phyloP scores from a whole-genome alignment of 2,113 vertebrate species.

The Ariopsis seemanni region DNA sequence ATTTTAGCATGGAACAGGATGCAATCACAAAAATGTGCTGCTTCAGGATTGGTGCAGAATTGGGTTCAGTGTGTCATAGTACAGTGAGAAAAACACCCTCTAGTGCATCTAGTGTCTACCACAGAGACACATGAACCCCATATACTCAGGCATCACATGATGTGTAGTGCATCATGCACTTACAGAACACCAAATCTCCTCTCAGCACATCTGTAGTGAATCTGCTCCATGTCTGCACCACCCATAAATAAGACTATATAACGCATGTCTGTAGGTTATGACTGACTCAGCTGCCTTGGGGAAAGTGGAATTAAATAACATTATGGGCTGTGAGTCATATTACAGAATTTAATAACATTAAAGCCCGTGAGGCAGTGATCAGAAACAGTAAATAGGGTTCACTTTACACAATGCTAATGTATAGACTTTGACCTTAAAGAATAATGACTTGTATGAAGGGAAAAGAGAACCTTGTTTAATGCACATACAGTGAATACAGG shows the following conservation, averaged over 20 bases:
- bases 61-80: not conserved
- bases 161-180: not conserved
- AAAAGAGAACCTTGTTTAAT: not conserved
- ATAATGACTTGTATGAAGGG: not conserved
- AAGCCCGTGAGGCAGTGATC: slow-evolving; percentile 6
- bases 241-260: slow-evolving; percentile 10
- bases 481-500: not conserved
- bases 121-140: not conserved
- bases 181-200: slow-evolving; percentile 1
- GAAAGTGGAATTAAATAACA: slow-evolving; percentile 27
- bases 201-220: slow-evolving; percentile 26
- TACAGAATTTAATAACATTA: slow-evolving; percentile 27
- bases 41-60: not conserved
- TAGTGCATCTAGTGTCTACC: not conserved
- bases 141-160: not conserved
- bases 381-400: slow-evolving; percentile 28
- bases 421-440: slow-evolving; percentile 30
- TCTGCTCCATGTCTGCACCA: slow-evolving; percentile 5
- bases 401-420: slow-evolving; percentile 26
- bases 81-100: slow-evolving; percentile 7
- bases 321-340: slow-evolving; percentile 13
- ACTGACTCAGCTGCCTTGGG: not conserved
- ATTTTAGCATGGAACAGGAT: not conserved
- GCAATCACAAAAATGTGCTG: not conserved
- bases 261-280: slow-evolving; percentile 25